Base-by-base conservation (phyloP, 2,888 invertebrate genomes). In the Cyaniris semiargus region DNA sequence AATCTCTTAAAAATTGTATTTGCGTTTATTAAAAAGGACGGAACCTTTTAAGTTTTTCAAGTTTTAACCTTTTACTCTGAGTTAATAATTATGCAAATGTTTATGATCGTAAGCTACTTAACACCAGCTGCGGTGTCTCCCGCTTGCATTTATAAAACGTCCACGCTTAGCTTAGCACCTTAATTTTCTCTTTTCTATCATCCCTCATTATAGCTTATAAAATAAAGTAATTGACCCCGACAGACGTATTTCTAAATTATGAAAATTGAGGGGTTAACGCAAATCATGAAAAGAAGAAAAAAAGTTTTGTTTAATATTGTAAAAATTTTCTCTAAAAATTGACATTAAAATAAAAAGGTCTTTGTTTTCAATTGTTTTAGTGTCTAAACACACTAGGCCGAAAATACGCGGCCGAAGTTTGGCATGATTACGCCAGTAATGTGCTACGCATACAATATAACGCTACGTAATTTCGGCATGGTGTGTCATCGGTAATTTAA, bases 151-250 rank as follows among this genome's bases (percentile, higher is more conserved):
- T 27, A 15, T 27, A 21, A 18, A 66, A 66, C 27, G 27, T 66
- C 27, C 66, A 15, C 66, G 66, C 27, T 27, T 27, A 66, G 27
- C 66, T 66, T 60, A 23, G 23, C 60, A 23, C 13, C 23, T 23
- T 58, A 58, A 58, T 58, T n/a, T 60, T 60, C 23, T 23, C 60
- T 23, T 66, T 66, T 66, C 66, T 66, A 66, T 66, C 66, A 27
- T 8, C 5, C 15, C 66, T 31, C 5, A 66, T 60, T 23, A 23
- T 23, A 58, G n/a, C 21, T 58, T 53, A 27, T 27, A 27, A 53
- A 18, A 18, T 53, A 53, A 4, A 38, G 1, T 18, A 53, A 53
- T 53, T 53, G 13, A 5, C 5, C 0, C 18, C 18, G 18, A 18
- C 53, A 53, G 15, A 53, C 15, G 15, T 3, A 18, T 5, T 53